Conservation (phyloP, 2,888 invertebrate species). For the Philereme vetulata region DNA sequence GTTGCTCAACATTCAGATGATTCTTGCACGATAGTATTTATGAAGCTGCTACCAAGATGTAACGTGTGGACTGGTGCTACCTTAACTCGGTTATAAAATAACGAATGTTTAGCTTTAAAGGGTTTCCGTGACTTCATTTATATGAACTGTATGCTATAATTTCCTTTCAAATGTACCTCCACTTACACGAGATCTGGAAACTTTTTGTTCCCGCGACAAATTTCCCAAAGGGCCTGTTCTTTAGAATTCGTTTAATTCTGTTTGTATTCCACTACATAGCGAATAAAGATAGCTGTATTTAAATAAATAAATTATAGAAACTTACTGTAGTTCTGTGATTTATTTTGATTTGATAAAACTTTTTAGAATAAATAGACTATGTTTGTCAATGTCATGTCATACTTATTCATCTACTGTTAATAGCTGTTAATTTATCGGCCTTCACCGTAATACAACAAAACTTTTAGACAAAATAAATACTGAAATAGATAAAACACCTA, state of each 20-base stretch:
- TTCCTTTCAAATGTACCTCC: conserved; percentile 25
- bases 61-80: conserved; percentile 2
- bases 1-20: not conserved
- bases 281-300: conserved; percentile 13
- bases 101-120: conserved; percentile 15
- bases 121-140: conserved; percentile 8
- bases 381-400: not conserved
- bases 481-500: not conserved
- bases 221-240: conserved; percentile 47
- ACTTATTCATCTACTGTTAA: not conserved
- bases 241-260: conserved; percentile 42
- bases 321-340: too few species aligned
- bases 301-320: not conserved
- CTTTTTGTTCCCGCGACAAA: conserved; percentile 43
- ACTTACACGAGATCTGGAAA: conserved; percentile 32
- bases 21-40: not conserved
- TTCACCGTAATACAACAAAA: not conserved
- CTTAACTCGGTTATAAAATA: conserved; percentile 8
- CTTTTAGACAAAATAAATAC: not conserved
- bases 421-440: not conserved
- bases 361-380: not conserved
- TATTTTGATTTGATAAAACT: not conserved
- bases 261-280: conserved; percentile 25
- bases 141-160: conserved; percentile 17
- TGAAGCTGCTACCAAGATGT: conserved; percentile 3